Evolutionary conservation across 1,140 invertebrate genomes (phyloP).

Genomic region (Eufriesea mexicana): DNA sequence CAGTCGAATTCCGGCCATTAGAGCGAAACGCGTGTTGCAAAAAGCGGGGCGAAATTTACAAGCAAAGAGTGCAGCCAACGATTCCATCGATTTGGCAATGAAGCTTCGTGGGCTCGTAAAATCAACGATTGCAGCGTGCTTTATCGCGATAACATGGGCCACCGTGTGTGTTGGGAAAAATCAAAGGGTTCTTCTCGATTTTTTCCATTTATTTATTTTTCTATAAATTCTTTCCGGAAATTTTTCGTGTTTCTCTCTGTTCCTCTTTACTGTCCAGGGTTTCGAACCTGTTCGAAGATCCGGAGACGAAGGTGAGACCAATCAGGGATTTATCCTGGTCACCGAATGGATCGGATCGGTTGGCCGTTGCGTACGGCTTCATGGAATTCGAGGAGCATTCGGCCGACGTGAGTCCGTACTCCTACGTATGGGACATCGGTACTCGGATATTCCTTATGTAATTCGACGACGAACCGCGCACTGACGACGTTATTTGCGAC

Average conservation of each 20-base stretch:
- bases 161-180: background rate
- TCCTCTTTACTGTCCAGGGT: slow-evolving; percentile 58
- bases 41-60: background rate
- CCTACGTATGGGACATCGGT: slow-evolving; percentile 96
- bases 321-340: slow-evolving; percentile 94
- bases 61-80: background rate
- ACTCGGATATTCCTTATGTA: slow-evolving; percentile 63
- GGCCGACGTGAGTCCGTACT: slow-evolving; percentile 83
- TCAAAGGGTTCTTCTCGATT: background rate
- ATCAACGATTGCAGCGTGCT: background rate
- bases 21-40: background rate
- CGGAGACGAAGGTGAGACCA: slow-evolving; percentile 86
- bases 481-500: slow-evolving; percentile 10
- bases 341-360: slow-evolving; percentile 89
- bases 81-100: background rate
- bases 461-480: background rate
- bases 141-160: slow-evolving; percentile 16
- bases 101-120: background rate
- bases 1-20: background rate
- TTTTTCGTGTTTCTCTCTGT: background rate
- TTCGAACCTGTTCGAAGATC: slow-evolving; percentile 82
- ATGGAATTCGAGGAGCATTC: slow-evolving; percentile 86
- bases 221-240: no score
- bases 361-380: slow-evolving; percentile 93
- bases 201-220: background rate